phyloP scores from a whole-genome alignment of 2,113 vertebrate species.

The Malurus melanocephalus region DNA sequence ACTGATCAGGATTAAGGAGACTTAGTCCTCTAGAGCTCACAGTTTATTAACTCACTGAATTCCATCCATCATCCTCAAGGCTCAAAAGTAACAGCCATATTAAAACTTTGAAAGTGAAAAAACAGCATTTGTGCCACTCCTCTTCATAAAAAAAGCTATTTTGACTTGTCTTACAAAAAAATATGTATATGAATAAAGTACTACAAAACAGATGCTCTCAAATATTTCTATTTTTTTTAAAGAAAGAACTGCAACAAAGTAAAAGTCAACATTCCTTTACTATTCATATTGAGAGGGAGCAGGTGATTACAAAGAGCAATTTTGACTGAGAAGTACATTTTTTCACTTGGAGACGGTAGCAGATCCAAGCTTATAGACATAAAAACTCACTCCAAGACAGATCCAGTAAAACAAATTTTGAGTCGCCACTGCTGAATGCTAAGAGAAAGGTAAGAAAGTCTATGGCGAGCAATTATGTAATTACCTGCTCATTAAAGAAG shows the following conservation, averaged over 20 bases:
- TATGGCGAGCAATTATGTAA: background rate
- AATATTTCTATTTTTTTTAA: background rate
- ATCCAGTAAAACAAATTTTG: background rate
- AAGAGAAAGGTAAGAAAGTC: background rate
- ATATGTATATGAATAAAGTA: background rate
- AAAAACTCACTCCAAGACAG: background rate
- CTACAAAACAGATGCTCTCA: background rate
- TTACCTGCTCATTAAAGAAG: background rate
- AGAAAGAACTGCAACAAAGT: background rate
- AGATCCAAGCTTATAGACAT: background rate
- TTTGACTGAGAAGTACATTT: background rate
- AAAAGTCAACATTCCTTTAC: background rate
- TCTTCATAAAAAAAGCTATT: background rate
- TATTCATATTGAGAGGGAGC: background rate
- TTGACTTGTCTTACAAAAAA: background rate
- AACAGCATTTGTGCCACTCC: rapidly evolving
- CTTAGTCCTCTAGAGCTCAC: background rate
- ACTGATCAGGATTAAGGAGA: background rate
- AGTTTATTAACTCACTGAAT: background rate
- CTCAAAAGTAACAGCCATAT: background rate
- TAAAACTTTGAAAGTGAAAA: background rate
- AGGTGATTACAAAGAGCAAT: background rate
- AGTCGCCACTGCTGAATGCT: background rate
- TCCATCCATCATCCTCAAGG: background rate
- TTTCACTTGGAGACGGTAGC: background rate